phyloP scores from a whole-genome alignment of 2,113 vertebrate genomes.

The Aythya baeri region DNA sequence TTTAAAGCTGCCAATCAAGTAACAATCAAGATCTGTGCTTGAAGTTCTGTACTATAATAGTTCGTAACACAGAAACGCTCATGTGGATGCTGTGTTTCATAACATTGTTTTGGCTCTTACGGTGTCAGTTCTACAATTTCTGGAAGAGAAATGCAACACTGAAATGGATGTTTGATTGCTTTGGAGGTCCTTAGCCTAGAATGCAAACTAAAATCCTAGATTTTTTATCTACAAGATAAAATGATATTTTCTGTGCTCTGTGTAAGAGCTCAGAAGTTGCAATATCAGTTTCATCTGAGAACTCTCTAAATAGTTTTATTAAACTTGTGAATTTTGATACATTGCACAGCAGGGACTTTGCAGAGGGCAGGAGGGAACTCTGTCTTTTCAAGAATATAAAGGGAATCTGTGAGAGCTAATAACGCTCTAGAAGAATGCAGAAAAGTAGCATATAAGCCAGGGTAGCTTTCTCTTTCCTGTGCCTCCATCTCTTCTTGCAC shows the following conservation, averaged over 20 bases:
- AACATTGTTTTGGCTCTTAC: not conserved
- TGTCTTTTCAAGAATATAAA: not conserved
- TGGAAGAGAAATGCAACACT: not conserved
- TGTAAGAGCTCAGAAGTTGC: not conserved
- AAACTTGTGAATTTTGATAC: not conserved
- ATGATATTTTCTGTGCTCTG: not conserved
- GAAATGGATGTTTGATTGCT: not conserved
- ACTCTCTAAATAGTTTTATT: not conserved
- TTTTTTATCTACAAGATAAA: not conserved
- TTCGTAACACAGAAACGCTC: not conserved
- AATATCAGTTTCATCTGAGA: not conserved
- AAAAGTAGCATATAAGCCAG: not conserved
- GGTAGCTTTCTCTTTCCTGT: not conserved
- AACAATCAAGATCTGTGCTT: not conserved
- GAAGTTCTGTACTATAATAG: not conserved
- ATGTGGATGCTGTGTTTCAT: not conserved
- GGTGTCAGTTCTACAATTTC: not conserved
- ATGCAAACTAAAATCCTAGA: not conserved
- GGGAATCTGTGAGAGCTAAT: not conserved
- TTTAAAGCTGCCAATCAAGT: not conserved
- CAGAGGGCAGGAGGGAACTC: not conserved
- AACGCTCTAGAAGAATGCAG: not conserved
- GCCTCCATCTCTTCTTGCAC: not conserved
- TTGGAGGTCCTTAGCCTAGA: not conserved
- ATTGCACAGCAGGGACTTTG: not conserved